A percentile compares a stretch with the other conserved stretches of the same genome.
These are phyloP conservation scores for Hypothenemus hampei DNA, from an alignment of 1,140 invertebrate genomes.

Conservation along the genomic window DNA sequence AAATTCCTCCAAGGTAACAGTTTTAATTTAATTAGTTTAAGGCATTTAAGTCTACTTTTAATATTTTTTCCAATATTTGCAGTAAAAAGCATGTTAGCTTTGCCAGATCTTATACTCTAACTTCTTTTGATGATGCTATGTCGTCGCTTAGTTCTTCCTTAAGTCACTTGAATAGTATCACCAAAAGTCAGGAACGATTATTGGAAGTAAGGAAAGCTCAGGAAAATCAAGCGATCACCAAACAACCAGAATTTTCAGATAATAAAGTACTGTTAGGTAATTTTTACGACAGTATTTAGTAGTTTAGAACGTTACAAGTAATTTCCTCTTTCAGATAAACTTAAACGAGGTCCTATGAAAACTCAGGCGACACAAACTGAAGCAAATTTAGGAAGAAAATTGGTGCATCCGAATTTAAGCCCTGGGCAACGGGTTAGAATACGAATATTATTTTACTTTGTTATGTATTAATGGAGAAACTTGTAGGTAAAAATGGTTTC, in stretches of 20 bases:
- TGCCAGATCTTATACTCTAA: slow-evolving; percentile 75
- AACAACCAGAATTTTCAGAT: slow-evolving; percentile 44
- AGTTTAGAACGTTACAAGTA: too few species aligned
- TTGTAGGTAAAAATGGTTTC: slow-evolving; percentile 77
- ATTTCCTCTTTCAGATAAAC: slow-evolving; percentile 57
- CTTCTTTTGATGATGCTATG: slow-evolving; percentile 69
- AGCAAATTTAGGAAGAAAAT: slow-evolving; percentile 61
- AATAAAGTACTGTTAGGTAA: slow-evolving; percentile 20
- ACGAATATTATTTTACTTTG: background rate
- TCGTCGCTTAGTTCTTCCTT: slow-evolving; percentile 44
- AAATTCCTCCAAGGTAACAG: slow-evolving; percentile 26
- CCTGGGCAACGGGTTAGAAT: slow-evolving; percentile 58
- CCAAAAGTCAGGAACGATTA: slow-evolving; percentile 68
- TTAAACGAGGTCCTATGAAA: slow-evolving; percentile 80
- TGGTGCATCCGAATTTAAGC: slow-evolving; percentile 70
- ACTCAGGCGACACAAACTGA: slow-evolving; percentile 92
- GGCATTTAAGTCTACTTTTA: background rate
- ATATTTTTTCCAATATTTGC: slow-evolving; percentile 31
- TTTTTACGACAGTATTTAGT: background rate
- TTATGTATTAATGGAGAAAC: background rate
- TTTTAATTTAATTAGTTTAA: background rate
- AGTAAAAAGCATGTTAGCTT: slow-evolving; percentile 88
- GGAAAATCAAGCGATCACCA: slow-evolving; percentile 42
- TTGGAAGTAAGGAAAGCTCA: slow-evolving; percentile 55
- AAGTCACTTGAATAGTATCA: slow-evolving; percentile 47